Evolutionary conservation across 2,888 invertebrate genomes (phyloP), one percentile per base, ranked within the genome.

Genomic region (Drosophila testacea): DNA sequence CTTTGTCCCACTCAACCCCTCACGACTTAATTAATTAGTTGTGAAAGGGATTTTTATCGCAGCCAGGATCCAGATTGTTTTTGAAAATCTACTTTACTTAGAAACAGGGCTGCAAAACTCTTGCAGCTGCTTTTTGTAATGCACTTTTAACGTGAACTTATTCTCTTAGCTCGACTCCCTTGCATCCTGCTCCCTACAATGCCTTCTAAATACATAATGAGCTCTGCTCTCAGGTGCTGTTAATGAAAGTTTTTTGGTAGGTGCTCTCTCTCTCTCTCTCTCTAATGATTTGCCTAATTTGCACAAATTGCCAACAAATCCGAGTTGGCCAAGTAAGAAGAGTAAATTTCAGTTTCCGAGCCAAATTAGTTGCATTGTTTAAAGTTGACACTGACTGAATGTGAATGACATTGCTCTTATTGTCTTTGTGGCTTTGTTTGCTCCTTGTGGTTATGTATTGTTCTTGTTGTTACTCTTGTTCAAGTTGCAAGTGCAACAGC

Each of bases 21-120:
- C 42, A 38, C 56, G 64, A 64, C 76, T 78, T 81, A 83, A 89
- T 85, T 85, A 89, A 85, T 89, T 89, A 87, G 77, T 51, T 59
- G 34, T 57, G 50, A 69, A 71, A 73, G 68, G 66, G 73, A 77
- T 80, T 77, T 77, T 51, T 66, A 44, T 64, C 55, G 42, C 48
- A 61, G 38, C 36, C 48, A 44, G 56, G 22, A 44, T 39, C 30
- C 63, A 78, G 68, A 63, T 66, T 69, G 54, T 39, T 46, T 47
- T 34, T 34, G 16, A 60, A 60, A 62, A 38, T 44, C 41, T 52
- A 36, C 48, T 39, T 34, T 63, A 34, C 38, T 57, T 64, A 34
- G 22, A 16, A 42, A 2, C 13, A 32, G n/a, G 30, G 7, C 7
- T 10, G 11, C 34, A 32, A 38, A 55, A 16, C 28, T 34, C 42